These are phyloP conservation scores for Vanacampus margaritifer DNA, from an alignment of 2,113 vertebrate genomes.

Conservation along the genomic window DNA sequence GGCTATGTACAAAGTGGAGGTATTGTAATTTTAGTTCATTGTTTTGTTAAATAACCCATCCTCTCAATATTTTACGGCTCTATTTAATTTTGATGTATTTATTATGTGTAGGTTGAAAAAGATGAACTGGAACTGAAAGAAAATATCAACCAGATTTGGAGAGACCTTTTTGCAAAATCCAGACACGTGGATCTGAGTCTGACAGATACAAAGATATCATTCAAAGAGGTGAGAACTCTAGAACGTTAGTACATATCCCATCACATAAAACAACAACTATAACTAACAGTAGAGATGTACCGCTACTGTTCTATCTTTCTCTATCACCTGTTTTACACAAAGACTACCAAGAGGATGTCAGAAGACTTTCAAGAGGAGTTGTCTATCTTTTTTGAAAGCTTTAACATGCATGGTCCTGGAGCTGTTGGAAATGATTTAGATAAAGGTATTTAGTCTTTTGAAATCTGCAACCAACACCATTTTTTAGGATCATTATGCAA, in stretches of 20 bases:
- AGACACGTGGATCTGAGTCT: conserved; percentile 74
- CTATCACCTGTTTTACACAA: conserved; percentile 1
- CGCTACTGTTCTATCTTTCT: neutral
- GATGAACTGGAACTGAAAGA: conserved; percentile 72
- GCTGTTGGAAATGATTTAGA: conserved; percentile 87
- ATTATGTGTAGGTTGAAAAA: conserved; percentile 65
- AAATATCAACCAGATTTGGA: conserved; percentile 75
- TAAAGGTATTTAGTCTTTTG: conserved; percentile 70
- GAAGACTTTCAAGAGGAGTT: conserved; percentile 72
- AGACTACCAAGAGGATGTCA: conserved; percentile 80
- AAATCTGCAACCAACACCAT: neutral
- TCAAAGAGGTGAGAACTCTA: conserved; percentile 75
- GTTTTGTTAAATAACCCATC: neutral
- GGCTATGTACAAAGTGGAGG: conserved; percentile 77
- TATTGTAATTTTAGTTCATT: conserved; percentile 50
- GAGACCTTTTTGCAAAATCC: conserved; percentile 74
- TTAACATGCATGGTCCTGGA: conserved; percentile 81
- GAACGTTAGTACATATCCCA: neutral
- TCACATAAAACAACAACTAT: neutral
- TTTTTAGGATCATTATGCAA: neutral
- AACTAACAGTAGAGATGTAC: neutral
- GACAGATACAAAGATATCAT: conserved; percentile 80
- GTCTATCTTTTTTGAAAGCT: conserved; percentile 77
- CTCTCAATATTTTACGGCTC: neutral
- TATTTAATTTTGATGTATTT: neutral